Conservation (phyloP, 2,888 invertebrate species). For the Fragum sueziense region DNA sequence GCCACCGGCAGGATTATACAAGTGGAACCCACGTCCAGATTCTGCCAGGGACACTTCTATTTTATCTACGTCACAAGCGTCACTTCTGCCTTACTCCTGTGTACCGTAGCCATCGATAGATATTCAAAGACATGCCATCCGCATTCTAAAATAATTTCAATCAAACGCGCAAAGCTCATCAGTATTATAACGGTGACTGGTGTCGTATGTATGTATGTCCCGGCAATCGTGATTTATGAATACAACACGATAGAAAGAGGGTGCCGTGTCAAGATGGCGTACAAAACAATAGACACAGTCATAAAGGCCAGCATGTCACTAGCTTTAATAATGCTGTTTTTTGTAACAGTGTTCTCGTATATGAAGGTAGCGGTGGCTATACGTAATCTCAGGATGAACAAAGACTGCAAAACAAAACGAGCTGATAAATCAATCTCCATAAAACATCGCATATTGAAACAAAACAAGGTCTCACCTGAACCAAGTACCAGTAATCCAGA, state of each 20-base stretch:
- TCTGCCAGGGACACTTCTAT: slow-evolving; percentile 9
- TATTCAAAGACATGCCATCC: neutral
- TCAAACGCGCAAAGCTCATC: neutral
- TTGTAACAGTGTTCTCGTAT: neutral
- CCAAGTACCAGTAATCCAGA: neutral
- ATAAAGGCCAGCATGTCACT: neutral
- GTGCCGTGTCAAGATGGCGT: neutral
- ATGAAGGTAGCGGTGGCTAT: neutral
- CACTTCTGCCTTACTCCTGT: neutral
- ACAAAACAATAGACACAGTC: neutral
- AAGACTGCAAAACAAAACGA: neutral
- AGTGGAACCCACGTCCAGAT: neutral
- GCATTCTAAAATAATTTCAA: neutral
- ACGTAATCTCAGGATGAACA: neutral
- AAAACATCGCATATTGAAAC: neutral
- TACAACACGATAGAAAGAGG: neutral
- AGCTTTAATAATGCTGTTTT: neutral
- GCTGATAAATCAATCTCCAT: neutral
- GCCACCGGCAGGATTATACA: neutral
- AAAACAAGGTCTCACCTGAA: neutral
- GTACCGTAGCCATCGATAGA: neutral
- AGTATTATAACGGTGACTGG: neutral
- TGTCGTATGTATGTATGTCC: neutral
- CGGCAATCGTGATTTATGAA: neutral
- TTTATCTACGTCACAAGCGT: slow-evolving; percentile 6